A percentile compares a stretch with the other conserved stretches of the same genome.
Conservation (phyloP, 2,888 invertebrate species). For the Agonopterix alstromeriana region DNA sequence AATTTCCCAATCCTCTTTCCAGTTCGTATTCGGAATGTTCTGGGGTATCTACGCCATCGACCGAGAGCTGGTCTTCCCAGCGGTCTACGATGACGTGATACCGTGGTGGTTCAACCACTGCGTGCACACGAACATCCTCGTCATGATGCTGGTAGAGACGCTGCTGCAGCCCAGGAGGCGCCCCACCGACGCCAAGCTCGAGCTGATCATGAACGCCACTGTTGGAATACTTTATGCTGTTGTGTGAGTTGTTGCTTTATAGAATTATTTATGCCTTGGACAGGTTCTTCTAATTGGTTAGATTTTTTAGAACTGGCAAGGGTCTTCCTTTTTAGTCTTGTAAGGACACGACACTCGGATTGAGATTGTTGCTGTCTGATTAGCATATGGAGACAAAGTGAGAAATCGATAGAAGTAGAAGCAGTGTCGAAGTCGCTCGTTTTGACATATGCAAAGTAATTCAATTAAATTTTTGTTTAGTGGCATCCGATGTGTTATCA, state of each 20-base stretch:
- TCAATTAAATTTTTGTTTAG: too few relatives aligned
- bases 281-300: too few relatives aligned
- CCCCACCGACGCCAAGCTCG: slow-evolving; percentile 38
- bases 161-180: slow-evolving; percentile 46
- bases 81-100: slow-evolving; percentile 63
- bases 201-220: slow-evolving; percentile 28
- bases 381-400: too few relatives aligned
- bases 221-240: slow-evolving; percentile 44
- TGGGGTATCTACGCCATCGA: slow-evolving; percentile 73
- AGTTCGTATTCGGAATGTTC: slow-evolving; percentile 73
- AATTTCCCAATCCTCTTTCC: slow-evolving; percentile 21
- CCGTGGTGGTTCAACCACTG: slow-evolving; percentile 78
- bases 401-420: too few relatives aligned
- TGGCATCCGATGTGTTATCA: too few relatives aligned
- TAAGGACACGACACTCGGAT: too few relatives aligned
- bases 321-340: too few relatives aligned
- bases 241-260: slow-evolving; percentile 41
- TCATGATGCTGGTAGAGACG: slow-evolving; percentile 65
- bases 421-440: too few relatives aligned
- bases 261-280: too few relatives aligned
- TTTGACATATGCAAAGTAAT: too few relatives aligned
- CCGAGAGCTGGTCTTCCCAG: slow-evolving; percentile 75
- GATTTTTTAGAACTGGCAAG: too few relatives aligned
- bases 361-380: too few relatives aligned
- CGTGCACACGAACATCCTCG: slow-evolving; percentile 72